These are phyloP conservation scores for Malurus leucopterus DNA, from an alignment of 2,797 vertebrate species.

Conservation along the genomic window DNA sequence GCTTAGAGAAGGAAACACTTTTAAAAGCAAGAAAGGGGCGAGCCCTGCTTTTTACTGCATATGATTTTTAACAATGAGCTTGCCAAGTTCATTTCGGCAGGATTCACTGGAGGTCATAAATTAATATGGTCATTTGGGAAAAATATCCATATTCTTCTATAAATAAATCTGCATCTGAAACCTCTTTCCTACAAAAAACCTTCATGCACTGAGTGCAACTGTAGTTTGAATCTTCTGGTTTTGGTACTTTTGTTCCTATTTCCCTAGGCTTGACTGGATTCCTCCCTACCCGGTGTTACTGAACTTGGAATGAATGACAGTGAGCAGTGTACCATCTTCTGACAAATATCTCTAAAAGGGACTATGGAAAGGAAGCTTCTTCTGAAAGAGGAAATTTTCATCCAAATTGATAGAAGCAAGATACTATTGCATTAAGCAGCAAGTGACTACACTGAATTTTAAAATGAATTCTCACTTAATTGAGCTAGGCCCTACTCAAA, in stretches of 20 bases:
- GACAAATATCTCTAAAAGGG: background rate
- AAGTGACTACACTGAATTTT: background rate
- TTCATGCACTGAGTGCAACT: background rate
- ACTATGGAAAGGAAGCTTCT: background rate
- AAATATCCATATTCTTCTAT: background rate
- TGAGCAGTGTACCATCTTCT: background rate
- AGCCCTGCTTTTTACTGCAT: background rate
- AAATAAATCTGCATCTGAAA: slow-evolving; percentile 5
- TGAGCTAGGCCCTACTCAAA: background rate
- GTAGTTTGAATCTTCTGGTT: slow-evolving; percentile 14
- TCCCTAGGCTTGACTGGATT: background rate
- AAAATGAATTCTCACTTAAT: background rate
- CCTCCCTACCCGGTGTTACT: background rate
- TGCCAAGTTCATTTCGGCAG: background rate
- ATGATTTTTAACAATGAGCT: background rate
- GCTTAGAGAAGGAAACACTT: background rate
- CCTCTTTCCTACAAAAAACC: background rate
- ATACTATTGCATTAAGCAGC: background rate
- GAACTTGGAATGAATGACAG: background rate
- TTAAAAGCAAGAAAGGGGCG: background rate
- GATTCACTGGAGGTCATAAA: background rate
- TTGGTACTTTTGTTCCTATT: background rate
- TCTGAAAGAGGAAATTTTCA: background rate
- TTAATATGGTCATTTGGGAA: background rate
- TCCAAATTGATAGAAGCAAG: background rate